phyloP scores from a whole-genome alignment of 2,797 vertebrate species.

The Sebastes glaucus region DNA sequence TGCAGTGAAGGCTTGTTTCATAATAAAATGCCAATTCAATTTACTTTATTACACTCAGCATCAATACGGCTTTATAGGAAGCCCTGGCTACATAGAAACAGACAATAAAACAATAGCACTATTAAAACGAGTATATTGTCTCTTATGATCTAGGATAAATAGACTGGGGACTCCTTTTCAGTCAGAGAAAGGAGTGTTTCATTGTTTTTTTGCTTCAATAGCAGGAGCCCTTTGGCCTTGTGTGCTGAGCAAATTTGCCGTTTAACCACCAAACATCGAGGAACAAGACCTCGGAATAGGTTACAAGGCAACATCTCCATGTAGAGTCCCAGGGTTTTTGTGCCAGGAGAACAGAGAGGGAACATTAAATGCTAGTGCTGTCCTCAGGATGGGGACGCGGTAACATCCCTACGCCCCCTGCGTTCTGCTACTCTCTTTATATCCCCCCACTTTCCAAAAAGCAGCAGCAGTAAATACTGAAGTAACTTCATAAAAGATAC shows the following conservation, averaged over 20 bases:
- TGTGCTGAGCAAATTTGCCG: conserved; percentile 22
- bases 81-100: neutral
- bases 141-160: neutral
- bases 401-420: neutral
- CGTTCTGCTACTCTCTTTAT: conserved; percentile 18
- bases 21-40: neutral
- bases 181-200: neutral
- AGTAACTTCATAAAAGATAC: conserved; percentile 65
- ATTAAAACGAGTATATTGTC: neutral
- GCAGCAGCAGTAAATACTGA: conserved; percentile 58
- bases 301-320: conserved; percentile 35
- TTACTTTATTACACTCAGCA: neutral
- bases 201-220: conserved; percentile 8
- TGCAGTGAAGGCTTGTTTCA: neutral
- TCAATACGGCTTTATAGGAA: neutral
- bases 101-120: neutral
- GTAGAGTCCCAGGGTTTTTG: conserved; percentile 4
- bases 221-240: conserved; percentile 19
- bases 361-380: conserved; percentile 47
- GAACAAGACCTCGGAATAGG: conserved; percentile 40
- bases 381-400: conserved; percentile 35
- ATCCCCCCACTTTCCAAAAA: conserved; percentile 29
- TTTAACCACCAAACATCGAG: conserved; percentile 19
- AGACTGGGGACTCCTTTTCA: neutral
- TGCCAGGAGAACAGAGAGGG: conserved; percentile 30